A percentile compares a stretch with the other conserved stretches of the same genome.
Evolutionary conservation across 2,888 invertebrate genomes (phyloP).

Genomic region (Piscicola geometra): DNA sequence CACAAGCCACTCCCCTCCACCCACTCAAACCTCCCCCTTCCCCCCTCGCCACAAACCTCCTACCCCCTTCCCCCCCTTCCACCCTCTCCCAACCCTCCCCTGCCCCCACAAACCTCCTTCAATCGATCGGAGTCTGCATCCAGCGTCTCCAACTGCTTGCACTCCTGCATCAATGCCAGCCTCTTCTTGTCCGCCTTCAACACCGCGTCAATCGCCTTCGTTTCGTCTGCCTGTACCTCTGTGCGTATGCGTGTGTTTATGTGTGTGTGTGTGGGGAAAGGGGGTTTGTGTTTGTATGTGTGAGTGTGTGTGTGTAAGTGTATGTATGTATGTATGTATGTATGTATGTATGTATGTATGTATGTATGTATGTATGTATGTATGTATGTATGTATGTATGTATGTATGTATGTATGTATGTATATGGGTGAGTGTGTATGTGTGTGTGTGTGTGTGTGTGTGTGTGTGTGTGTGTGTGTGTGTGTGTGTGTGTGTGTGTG

Average conservation of each 20-base stretch:
- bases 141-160: slow-evolving; percentile 54
- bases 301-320: too few relatives aligned
- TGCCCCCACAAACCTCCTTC: slow-evolving; percentile 65
- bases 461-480: background rate
- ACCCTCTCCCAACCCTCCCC: too few relatives aligned
- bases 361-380: too few relatives aligned
- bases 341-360: too few relatives aligned
- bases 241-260: slow-evolving; percentile 50
- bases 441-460: background rate
- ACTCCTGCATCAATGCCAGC: slow-evolving; percentile 69
- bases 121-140: slow-evolving; percentile 59
- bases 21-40: too few relatives aligned
- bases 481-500: too few relatives aligned
- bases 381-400: too few relatives aligned
- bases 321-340: too few relatives aligned
- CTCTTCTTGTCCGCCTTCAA: slow-evolving; percentile 87
- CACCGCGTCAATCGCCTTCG: slow-evolving; percentile 86
- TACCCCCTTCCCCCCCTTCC: too few relatives aligned
- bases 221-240: slow-evolving; percentile 91
- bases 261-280: background rate
- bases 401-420: background rate
- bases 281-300: background rate
- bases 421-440: background rate
- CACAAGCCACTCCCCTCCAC: too few relatives aligned
- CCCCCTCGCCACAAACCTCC: too few relatives aligned